Evolutionary conservation across 2,888 invertebrate genomes (phyloP).

Genomic region (Troides helena): DNA sequence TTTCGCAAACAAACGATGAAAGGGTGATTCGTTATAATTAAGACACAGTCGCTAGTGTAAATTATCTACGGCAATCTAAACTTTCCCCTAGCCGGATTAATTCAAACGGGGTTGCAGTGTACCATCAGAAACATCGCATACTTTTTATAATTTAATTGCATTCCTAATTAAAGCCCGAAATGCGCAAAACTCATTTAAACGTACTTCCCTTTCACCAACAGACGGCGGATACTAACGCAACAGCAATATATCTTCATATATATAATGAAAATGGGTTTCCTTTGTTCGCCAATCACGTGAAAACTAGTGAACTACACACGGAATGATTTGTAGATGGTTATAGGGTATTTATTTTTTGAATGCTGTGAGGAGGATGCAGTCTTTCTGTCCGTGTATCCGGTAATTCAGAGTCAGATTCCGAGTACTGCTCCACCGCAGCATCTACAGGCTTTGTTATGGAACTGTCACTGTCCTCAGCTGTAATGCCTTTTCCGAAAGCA

Average conservation of each 20-base stretch:
- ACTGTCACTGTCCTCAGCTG: constrained; percentile 56
- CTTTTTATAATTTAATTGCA: neutral
- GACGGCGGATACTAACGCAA: neutral
- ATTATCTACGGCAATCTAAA: neutral
- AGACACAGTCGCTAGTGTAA: neutral
- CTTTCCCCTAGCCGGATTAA: neutral
- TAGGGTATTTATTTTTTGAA: too few species aligned
- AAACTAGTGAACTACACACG: too few species aligned
- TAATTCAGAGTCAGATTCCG: constrained; percentile 54
- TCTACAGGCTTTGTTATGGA: constrained; percentile 38
- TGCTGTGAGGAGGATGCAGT: constrained; percentile 27
- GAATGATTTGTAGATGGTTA: too few species aligned
- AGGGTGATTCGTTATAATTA: neutral
- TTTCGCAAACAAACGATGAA: neutral
- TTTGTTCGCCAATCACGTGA: too few species aligned
- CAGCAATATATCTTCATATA: neutral
- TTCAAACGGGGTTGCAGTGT: neutral
- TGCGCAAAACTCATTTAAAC: neutral
- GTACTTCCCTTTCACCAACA: neutral
- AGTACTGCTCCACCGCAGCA: constrained; percentile 46
- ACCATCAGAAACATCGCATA: neutral
- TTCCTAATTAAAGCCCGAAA: neutral
- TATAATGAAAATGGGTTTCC: too few species aligned
- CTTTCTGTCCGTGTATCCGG: constrained; percentile 31
- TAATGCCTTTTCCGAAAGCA: constrained; percentile 45